Percentiles rank a stretch among this genome's conserved stretches.
Conservation (phyloP, 2,797 vertebrate species). For the Hephaestus fuliginosus region DNA sequence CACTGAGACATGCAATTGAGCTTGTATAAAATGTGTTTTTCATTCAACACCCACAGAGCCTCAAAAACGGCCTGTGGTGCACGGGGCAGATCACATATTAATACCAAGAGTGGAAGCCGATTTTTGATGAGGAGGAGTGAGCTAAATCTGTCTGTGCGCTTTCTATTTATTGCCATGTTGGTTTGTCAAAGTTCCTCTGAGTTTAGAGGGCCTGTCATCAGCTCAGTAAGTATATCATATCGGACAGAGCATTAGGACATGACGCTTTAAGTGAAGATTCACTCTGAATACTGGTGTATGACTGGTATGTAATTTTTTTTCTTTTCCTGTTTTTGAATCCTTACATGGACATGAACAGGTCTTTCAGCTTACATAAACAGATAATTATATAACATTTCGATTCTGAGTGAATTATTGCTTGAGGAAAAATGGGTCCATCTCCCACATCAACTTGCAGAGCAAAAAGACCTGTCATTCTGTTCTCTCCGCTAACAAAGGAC, state of each 20-base stretch:
- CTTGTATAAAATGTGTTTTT: not conserved
- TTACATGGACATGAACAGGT: not conserved
- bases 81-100: not conserved
- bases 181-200: not conserved
- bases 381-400: not conserved
- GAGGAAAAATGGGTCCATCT: not conserved
- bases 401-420: not conserved
- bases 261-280: not conserved
- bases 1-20: not conserved
- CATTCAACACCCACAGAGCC: not conserved
- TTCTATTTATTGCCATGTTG: not conserved
- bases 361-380: not conserved
- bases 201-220: not conserved
- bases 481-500: conserved; percentile 24
- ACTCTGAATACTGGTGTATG: not conserved
- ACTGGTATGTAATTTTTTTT: no score
- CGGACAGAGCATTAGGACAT: not conserved
- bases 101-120: not conserved
- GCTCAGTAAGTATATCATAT: not conserved
- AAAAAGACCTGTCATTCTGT: conserved; percentile 2
- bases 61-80: not conserved
- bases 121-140: not conserved
- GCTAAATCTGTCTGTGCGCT: not conserved
- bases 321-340: not conserved
- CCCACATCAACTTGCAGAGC: not conserved